Evolutionary conservation across 1,140 invertebrate species (phyloP).

Genomic region (Drosophila busckii): DNA sequence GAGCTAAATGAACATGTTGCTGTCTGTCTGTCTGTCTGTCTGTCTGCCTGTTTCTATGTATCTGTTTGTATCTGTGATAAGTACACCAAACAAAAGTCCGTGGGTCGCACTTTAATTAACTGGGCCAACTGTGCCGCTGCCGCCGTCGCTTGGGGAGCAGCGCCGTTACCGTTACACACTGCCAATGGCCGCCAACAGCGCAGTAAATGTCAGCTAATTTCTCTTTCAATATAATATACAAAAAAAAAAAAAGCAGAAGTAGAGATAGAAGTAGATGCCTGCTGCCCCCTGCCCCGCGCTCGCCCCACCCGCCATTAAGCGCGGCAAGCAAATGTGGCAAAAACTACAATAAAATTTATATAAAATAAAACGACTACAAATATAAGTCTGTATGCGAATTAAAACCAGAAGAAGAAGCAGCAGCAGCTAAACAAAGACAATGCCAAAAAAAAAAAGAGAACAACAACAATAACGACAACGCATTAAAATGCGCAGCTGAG

Average conservation of each 20-base stretch:
- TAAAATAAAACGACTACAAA: too few species aligned
- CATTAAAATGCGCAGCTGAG: slow-evolving; percentile 68
- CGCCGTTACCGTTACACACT: slow-evolving; percentile 5
- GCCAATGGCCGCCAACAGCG: slow-evolving; percentile 32
- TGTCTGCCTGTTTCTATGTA: not conserved
- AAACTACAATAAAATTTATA: too few species aligned
- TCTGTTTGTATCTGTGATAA: not conserved
- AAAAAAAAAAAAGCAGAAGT: too few species aligned
- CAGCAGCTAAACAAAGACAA: too few species aligned
- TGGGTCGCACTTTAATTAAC: slow-evolving; percentile 57
- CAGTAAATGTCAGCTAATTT: slow-evolving; percentile 70
- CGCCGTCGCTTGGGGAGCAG: slow-evolving; percentile 18
- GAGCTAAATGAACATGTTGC: too few species aligned
- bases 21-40: not conserved
- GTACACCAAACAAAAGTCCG: too few species aligned
- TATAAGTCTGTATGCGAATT: too few species aligned
- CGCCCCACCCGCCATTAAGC: too few species aligned
- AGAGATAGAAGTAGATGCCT: slow-evolving; percentile 11
- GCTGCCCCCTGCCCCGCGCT: not conserved
- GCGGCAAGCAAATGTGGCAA: too few species aligned
- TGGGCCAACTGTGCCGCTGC: slow-evolving; percentile 60
- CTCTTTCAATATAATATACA: slow-evolving; percentile 74
- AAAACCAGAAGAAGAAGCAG: too few species aligned
- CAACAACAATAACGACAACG: slow-evolving; percentile 20
- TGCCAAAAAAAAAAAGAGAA: not conserved